Conservation (phyloP, 2,797 vertebrate genomes). For the Parotocinclus haroldoi region DNA sequence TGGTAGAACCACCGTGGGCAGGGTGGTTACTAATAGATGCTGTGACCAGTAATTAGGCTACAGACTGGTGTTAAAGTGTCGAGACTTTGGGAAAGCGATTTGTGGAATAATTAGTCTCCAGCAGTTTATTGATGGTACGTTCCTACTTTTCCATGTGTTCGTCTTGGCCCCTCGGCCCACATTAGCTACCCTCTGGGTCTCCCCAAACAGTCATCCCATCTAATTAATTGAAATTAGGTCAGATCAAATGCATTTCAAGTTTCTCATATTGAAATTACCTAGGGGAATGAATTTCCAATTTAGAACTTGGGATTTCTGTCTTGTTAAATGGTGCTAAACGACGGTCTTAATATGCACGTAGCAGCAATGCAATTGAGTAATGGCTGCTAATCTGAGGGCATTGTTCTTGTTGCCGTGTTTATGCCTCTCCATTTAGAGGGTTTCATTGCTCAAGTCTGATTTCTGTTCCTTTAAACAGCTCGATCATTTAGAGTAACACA, state of each 20-base stretch:
- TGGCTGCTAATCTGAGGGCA: slow-evolving; percentile 68
- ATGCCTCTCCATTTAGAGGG: slow-evolving; percentile 52
- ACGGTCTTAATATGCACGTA: slow-evolving; percentile 66
- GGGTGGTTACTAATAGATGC: slow-evolving; percentile 73
- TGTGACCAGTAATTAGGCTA: slow-evolving; percentile 77
- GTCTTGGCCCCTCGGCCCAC: slow-evolving; percentile 65
- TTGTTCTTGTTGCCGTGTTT: slow-evolving; percentile 67
- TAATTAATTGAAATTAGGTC: slow-evolving; percentile 86
- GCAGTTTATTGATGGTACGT: slow-evolving; percentile 80
- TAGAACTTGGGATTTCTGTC: slow-evolving; percentile 79
- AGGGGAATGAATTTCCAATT: slow-evolving; percentile 81
- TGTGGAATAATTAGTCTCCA: slow-evolving; percentile 78
- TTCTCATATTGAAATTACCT: slow-evolving; percentile 80
- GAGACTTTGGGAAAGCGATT: slow-evolving; percentile 78
- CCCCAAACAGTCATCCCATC: slow-evolving; percentile 76
- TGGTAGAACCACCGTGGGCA: slow-evolving; percentile 60
- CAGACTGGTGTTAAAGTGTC: slow-evolving; percentile 75
- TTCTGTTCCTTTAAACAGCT: slow-evolving; percentile 7
- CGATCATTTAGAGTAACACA: background rate
- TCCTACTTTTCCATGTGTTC: slow-evolving; percentile 71
- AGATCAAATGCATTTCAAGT: slow-evolving; percentile 82
- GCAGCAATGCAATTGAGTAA: slow-evolving; percentile 67
- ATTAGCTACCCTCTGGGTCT: slow-evolving; percentile 71
- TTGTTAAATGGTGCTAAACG: slow-evolving; percentile 73
- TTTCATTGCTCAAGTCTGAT: slow-evolving; percentile 18